A percentile compares a stretch with the other conserved stretches of the same genome.
Conservation (phyloP, 2,113 vertebrate species). For the Rattus norvegicus region DNA sequence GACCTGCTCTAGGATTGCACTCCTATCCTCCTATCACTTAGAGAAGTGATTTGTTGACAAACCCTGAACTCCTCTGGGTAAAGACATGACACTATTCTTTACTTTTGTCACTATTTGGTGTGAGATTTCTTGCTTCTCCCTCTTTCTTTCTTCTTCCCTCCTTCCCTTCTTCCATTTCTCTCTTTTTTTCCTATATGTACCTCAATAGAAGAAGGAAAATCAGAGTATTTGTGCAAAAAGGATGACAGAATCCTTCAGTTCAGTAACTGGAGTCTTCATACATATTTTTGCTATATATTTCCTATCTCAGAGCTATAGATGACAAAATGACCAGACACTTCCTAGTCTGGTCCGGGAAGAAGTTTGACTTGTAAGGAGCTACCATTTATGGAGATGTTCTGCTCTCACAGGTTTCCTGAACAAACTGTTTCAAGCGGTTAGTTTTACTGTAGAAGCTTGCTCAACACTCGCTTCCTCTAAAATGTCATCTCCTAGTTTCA, state of each 20-base stretch:
- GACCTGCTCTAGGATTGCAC: neutral
- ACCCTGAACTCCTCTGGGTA: neutral
- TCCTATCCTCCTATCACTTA: neutral
- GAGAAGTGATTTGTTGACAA: neutral
- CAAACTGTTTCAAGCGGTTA: fast-evolving
- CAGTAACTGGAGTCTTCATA: neutral
- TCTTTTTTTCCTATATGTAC: neutral
- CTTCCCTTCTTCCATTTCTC: neutral
- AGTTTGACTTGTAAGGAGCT: neutral
- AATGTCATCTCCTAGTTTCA: neutral
- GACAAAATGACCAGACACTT: neutral
- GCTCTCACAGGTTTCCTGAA: neutral
- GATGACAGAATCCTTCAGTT: neutral
- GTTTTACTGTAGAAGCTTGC: neutral
- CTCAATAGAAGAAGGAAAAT: neutral
- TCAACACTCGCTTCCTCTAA: neutral
- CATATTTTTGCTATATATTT: neutral
- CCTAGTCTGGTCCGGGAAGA: neutral
- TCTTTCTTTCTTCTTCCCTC: neutral
- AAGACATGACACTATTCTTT: neutral
- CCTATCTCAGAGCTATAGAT: neutral
- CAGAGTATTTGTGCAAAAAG: neutral
- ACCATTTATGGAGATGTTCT: neutral
- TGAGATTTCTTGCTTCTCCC: neutral
- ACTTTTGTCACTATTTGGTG: neutral